Percentiles rank a stretch among this genome's conserved stretches.
These are phyloP conservation scores for Cantharis rufa DNA, from an alignment of 2,888 invertebrate genomes.

Conservation along the genomic window DNA sequence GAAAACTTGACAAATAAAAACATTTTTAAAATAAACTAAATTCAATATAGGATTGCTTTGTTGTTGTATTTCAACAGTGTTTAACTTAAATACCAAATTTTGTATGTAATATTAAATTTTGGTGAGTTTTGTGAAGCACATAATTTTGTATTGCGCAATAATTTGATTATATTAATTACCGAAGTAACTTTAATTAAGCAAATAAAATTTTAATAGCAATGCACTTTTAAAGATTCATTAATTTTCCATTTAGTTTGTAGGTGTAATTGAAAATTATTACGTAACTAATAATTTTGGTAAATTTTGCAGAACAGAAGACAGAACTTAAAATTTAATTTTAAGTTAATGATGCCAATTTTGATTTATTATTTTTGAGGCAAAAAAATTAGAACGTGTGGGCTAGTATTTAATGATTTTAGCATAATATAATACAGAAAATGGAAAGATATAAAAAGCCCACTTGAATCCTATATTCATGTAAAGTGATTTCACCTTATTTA, in stretches of 20 bases:
- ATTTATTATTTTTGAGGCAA: no score
- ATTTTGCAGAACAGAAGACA: no score
- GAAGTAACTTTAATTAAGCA: not conserved
- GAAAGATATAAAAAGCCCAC: constrained; percentile 18
- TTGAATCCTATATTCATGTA: constrained; percentile 26
- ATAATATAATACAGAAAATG: constrained; percentile 13
- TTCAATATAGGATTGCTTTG: not conserved
- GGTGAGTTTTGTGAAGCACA: not conserved
- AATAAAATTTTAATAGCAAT: not conserved
- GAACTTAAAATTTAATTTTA: not conserved
- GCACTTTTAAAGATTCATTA: not conserved
- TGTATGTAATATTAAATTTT: not conserved
- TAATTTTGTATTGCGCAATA: not conserved
- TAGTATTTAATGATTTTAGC: constrained; percentile 19
- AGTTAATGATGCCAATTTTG: not conserved
- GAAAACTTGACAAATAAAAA: not conserved
- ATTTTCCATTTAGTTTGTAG: not conserved
- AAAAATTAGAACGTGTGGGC: constrained; percentile 15
- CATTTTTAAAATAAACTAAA: not conserved
- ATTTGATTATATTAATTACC: not conserved
- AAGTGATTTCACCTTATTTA: constrained; percentile 31
- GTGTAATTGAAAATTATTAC: not conserved
- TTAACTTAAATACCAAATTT: not conserved
- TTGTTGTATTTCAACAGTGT: not conserved
- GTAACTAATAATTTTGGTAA: no score